These are phyloP conservation scores for Takifugu bimaculatus DNA, from an alignment of 2,113 vertebrate genomes.

Conservation along the genomic window DNA sequence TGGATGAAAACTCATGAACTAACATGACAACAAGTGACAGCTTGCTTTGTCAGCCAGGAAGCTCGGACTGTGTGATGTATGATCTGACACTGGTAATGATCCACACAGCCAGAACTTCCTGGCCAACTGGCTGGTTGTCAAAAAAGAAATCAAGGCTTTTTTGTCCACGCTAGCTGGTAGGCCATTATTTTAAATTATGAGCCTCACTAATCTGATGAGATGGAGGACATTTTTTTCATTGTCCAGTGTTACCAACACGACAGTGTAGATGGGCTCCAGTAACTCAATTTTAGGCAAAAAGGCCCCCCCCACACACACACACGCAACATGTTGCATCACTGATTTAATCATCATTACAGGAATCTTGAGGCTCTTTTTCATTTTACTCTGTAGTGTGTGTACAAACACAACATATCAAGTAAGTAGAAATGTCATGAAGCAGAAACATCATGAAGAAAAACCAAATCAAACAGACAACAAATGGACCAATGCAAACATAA, in stretches of 20 bases:
- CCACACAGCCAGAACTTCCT: slow-evolving; percentile 16
- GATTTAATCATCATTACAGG: no score
- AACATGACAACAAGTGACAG: slow-evolving; percentile 14
- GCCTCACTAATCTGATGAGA: slow-evolving; percentile 25
- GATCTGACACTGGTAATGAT: slow-evolving; percentile 42
- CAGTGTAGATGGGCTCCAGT: slow-evolving; percentile 7
- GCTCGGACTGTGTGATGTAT: slow-evolving; percentile 25
- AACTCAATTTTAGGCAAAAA: no score
- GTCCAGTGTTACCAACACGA: slow-evolving; percentile 8
- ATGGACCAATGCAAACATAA: no score
- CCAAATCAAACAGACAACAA: no score
- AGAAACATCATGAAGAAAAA: no score
- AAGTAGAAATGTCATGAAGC: no score
- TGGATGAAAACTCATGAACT: neutral
- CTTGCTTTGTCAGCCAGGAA: slow-evolving; percentile 30
- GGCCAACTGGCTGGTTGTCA: slow-evolving; percentile 46
- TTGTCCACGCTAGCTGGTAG: slow-evolving; percentile 30
- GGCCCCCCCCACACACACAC: no score
- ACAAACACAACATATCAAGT: no score
- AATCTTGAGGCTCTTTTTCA: no score
- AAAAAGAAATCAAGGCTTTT: slow-evolving; percentile 39
- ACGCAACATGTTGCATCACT: no score
- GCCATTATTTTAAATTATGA: slow-evolving; percentile 44
- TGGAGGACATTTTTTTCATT: slow-evolving; percentile 25
- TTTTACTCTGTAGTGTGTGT: no score